Evolutionary conservation across 2,888 invertebrate genomes (phyloP).

Genomic region (Schrankia costaestrigalis): DNA sequence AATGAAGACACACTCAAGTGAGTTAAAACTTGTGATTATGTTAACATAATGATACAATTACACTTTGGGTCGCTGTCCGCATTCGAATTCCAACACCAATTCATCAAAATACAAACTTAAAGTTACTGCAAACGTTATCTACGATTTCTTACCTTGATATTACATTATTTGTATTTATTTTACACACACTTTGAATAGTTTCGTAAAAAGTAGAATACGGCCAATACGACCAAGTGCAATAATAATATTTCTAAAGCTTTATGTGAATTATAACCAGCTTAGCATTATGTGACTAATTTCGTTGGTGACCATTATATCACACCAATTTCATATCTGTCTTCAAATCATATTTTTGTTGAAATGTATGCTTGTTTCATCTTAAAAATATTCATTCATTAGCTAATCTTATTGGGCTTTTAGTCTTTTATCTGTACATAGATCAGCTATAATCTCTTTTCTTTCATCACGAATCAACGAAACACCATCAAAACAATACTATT

Average conservation of each 20-base stretch:
- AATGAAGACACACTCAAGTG: conserved; percentile 88
- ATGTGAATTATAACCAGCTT: conserved; percentile 24
- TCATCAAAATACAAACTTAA: conserved; percentile 29
- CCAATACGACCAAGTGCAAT: conserved; percentile 25
- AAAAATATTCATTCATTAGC: conserved; percentile 23
- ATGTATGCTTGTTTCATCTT: conserved; percentile 13
- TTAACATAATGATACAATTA: conserved; percentile 30
- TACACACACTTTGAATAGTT: too few species aligned
- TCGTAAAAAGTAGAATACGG: conserved; percentile 23
- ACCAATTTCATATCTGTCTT: conserved; percentile 12
- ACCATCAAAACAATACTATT: too few species aligned
- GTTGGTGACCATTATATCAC: conserved; percentile 11
- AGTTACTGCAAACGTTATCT: too few species aligned
- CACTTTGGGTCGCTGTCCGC: conserved; percentile 33
- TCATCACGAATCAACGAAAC: too few species aligned
- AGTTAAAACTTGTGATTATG: conserved; percentile 37
- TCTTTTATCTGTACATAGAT: too few species aligned
- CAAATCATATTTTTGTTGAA: conserved; percentile 12
- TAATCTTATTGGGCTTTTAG: conserved; percentile 23
- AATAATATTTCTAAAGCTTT: conserved; percentile 20
- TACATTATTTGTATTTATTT: too few species aligned
- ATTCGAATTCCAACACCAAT: conserved; percentile 30
- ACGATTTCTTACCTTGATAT: too few species aligned
- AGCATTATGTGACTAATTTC: conserved; percentile 28
- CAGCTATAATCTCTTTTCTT: too few species aligned